phyloP scores from a whole-genome alignment of 2,888 invertebrate genomes.

The Peribatodes rhomboidaria region DNA sequence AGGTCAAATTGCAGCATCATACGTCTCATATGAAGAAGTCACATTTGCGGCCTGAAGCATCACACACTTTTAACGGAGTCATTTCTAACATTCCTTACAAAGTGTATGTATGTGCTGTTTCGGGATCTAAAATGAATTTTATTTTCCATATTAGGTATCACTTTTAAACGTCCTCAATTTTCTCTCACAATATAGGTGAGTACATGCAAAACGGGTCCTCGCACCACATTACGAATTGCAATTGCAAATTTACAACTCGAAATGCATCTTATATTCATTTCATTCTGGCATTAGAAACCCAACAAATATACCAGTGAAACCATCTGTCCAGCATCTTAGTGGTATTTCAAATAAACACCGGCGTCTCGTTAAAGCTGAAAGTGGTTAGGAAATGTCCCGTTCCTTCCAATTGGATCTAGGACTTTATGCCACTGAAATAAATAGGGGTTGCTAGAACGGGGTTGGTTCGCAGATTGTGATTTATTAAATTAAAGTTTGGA shows the following conservation, averaged over 20 bases:
- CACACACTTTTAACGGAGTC: too few species aligned
- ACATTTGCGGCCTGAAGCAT: too few species aligned
- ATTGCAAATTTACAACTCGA: not conserved
- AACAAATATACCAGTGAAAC: slow-evolving; percentile 29
- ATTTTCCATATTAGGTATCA: too few species aligned
- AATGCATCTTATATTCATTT: not conserved
- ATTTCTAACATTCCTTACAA: too few species aligned
- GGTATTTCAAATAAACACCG: slow-evolving; percentile 47
- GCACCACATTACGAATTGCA: too few species aligned
- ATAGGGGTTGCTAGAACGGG: slow-evolving; percentile 11
- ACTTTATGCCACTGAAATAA: slow-evolving; percentile 30
- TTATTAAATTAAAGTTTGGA: slow-evolving; percentile 13
- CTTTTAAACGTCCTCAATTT: too few species aligned
- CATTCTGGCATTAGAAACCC: not conserved
- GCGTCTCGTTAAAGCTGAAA: slow-evolving; percentile 46
- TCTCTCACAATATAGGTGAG: too few species aligned
- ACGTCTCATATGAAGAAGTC: too few species aligned
- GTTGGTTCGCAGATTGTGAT: slow-evolving; percentile 11
- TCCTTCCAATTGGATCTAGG: slow-evolving; percentile 38
- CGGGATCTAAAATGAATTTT: too few species aligned
- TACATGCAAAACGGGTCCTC: too few species aligned
- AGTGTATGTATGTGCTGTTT: too few species aligned
- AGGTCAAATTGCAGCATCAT: too few species aligned
- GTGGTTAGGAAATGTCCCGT: slow-evolving; percentile 40
- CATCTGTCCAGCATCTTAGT: slow-evolving; percentile 40